phyloP scores from a whole-genome alignment of 2,888 invertebrate species.

The Seira musarum region DNA sequence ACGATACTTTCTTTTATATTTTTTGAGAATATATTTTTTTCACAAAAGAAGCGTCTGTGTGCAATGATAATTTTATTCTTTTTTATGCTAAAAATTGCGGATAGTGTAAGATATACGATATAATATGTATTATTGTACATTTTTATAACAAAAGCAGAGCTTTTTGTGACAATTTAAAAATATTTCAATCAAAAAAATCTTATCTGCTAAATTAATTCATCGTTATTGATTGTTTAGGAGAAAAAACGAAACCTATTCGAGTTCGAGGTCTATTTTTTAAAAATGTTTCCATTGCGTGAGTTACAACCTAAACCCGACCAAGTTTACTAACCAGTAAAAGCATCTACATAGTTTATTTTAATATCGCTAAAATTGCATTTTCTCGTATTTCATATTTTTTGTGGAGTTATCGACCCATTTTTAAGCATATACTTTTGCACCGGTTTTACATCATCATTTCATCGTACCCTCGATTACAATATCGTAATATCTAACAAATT shows the following conservation, averaged over 20 bases:
- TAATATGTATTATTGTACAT: not conserved
- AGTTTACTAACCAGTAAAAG: too few relatives aligned
- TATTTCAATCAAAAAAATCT: not conserved
- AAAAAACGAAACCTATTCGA: too few relatives aligned
- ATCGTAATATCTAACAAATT: too few relatives aligned
- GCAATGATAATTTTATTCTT: slow-evolving; percentile 20
- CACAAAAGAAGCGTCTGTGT: slow-evolving; percentile 43
- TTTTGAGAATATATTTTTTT: slow-evolving; percentile 8
- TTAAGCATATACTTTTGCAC: slow-evolving; percentile 39
- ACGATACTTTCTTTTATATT: too few relatives aligned
- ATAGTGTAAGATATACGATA: not conserved
- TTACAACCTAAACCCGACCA: too few relatives aligned
- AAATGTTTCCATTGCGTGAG: too few relatives aligned
- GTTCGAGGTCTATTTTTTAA: too few relatives aligned
- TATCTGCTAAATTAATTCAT: not conserved
- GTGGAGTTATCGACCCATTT: slow-evolving; percentile 35
- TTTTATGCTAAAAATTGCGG: not conserved
- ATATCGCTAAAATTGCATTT: slow-evolving; percentile 41
- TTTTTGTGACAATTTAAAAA: not conserved
- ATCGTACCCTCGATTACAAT: not conserved
- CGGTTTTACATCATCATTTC: slow-evolving; percentile 13
- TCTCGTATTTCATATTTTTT: slow-evolving; percentile 18
- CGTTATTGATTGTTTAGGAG: not conserved
- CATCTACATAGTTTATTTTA: not conserved
- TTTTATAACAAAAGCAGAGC: slow-evolving; percentile 8